Percentiles rank a stretch among this genome's conserved stretches.
Conservation (phyloP, 2,113 vertebrate genomes). For the Aspidoscelis tigris region DNA sequence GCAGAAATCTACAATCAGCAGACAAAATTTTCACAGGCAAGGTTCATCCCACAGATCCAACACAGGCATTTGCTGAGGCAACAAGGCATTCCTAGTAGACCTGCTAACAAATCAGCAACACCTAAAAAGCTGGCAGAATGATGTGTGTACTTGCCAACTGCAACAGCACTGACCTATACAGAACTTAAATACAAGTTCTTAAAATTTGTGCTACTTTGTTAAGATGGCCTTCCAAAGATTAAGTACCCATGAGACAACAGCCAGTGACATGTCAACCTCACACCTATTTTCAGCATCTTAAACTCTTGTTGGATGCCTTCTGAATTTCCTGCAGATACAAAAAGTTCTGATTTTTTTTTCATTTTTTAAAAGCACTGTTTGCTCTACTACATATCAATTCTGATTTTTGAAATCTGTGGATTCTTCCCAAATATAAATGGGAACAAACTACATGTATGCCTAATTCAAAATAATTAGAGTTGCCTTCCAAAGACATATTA, state of each 20-base stretch:
- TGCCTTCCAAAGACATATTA: not conserved
- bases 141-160: too few relatives aligned
- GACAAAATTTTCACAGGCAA: too few relatives aligned
- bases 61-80: too few relatives aligned
- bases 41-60: too few relatives aligned
- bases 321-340: not conserved
- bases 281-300: too few relatives aligned
- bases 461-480: not conserved
- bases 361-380: not conserved
- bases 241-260: not conserved
- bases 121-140: too few relatives aligned
- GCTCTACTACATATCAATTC: not conserved
- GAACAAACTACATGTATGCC: too few relatives aligned
- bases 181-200: too few relatives aligned
- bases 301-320: not conserved
- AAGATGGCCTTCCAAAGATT: not conserved
- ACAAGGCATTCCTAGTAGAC: not conserved
- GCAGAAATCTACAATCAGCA: too few relatives aligned
- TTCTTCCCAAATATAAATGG: not conserved
- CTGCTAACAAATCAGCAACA: too few relatives aligned
- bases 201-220: not conserved
- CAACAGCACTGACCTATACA: too few relatives aligned
- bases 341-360: not conserved
- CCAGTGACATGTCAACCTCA: not conserved
- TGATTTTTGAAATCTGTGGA: slow-evolving; percentile 9